Conservation (phyloP, 2,888 invertebrate species). For the Cactoblastis cactorum region DNA sequence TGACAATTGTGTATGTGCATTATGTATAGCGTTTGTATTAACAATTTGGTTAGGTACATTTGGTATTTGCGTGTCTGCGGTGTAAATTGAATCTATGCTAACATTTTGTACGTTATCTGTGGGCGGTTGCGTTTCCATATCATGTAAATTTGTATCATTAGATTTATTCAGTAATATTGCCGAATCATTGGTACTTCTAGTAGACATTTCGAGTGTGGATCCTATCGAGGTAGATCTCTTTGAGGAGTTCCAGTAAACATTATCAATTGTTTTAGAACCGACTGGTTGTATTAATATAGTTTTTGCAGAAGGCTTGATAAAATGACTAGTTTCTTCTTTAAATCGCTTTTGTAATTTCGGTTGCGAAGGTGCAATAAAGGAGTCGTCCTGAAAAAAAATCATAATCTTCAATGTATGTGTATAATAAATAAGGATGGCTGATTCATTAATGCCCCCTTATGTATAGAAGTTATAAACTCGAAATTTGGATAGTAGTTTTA, state of each 20-base stretch:
- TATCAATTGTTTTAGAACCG: slow-evolving; percentile 49
- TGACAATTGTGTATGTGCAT: slow-evolving; percentile 25
- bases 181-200: slow-evolving; percentile 36
- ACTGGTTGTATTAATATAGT: slow-evolving; percentile 47
- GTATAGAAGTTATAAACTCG: no score
- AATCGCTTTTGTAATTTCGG: slow-evolving; percentile 34
- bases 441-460: no score
- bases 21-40: slow-evolving; percentile 14
- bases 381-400: slow-evolving; percentile 58
- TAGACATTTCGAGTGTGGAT: slow-evolving; percentile 40
- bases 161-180: slow-evolving; percentile 23
- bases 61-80: slow-evolving; percentile 13
- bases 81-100: slow-evolving; percentile 41
- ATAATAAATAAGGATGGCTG: no score
- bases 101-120: slow-evolving; percentile 21
- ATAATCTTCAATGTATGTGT: background rate
- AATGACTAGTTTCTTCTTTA: slow-evolving; percentile 42
- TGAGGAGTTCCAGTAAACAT: slow-evolving; percentile 53
- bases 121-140: slow-evolving; percentile 52
- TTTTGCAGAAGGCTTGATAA: slow-evolving; percentile 48
- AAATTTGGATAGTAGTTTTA: no score
- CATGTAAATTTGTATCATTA: slow-evolving; percentile 17
- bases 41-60: background rate
- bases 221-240: slow-evolving; percentile 51
- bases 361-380: slow-evolving; percentile 53